Conservation (phyloP, 1,140 invertebrate species). For the Drosophila suzukii region DNA sequence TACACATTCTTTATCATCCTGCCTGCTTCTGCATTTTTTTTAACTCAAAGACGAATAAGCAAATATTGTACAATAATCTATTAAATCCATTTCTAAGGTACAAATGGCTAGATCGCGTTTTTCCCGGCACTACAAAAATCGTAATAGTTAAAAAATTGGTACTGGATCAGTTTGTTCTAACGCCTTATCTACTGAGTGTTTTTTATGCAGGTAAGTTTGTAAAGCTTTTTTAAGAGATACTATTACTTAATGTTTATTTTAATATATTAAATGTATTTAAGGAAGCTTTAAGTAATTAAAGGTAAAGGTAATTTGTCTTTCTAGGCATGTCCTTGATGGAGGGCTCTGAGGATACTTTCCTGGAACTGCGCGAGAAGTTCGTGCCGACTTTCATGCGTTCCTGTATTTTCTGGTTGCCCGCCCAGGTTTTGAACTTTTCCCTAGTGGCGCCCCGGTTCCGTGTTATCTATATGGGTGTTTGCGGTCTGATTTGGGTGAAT, state of each 20-base stretch:
- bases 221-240: too few species aligned
- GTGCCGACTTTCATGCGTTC: conserved; percentile 89
- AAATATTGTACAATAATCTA: background rate
- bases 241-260: conserved; percentile 2
- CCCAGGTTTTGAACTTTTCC: conserved; percentile 90
- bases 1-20: background rate
- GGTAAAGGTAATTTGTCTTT: background rate
- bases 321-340: conserved; percentile 91
- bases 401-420: conserved; percentile 92
- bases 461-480: conserved; percentile 90
- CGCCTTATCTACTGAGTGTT: conserved; percentile 88
- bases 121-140: conserved; percentile 87
- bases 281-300: too few species aligned
- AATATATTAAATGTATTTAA: background rate
- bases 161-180: conserved; percentile 91
- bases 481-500: conserved; percentile 91
- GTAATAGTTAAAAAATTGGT: conserved; percentile 89
- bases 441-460: conserved; percentile 88
- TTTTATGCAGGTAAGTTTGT: conserved; percentile 88
- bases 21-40: conserved; percentile 19
- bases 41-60: background rate
- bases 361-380: conserved; percentile 90
- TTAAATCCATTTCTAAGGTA: conserved; percentile 87
- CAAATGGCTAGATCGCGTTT: conserved; percentile 89
- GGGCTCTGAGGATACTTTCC: conserved; percentile 87